These are phyloP conservation scores for Podilymbus podiceps DNA, from an alignment of 2,113 vertebrate species.

Conservation along the genomic window DNA sequence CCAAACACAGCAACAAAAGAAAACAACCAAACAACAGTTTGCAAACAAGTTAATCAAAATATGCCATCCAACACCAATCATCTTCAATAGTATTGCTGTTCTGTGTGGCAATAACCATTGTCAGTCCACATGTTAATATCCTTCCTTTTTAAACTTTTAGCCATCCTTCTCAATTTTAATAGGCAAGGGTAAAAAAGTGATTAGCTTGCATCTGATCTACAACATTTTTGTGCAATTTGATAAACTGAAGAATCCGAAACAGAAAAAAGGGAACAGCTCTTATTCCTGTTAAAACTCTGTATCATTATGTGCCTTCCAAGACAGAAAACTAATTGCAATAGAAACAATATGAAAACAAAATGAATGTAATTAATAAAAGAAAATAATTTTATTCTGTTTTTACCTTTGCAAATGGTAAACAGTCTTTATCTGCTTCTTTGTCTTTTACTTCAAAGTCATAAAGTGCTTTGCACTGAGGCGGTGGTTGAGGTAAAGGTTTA, in stretches of 20 bases:
- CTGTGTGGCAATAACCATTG: not conserved
- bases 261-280: not conserved
- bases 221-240: not conserved
- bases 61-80: not conserved
- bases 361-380: not conserved
- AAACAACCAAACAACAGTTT: not conserved
- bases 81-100: not conserved
- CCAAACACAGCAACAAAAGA: not conserved
- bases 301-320: not conserved
- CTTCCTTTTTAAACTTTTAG: not conserved
- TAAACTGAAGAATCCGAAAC: not conserved
- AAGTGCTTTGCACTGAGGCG: constrained; percentile 97
- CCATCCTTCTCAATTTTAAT: not conserved
- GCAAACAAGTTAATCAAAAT: not conserved
- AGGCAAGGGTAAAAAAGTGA: not conserved
- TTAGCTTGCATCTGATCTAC: not conserved
- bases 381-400: not conserved
- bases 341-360: not conserved
- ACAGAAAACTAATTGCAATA: not conserved
- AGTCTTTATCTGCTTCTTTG: constrained; percentile 99
- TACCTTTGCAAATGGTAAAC: constrained; percentile 97
- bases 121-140: not conserved
- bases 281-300: not conserved
- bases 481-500: constrained; percentile 95
- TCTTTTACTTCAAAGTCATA: constrained; percentile 99